phyloP scores from a whole-genome alignment of 2,888 invertebrate species.

The Chloromyia formosa region DNA sequence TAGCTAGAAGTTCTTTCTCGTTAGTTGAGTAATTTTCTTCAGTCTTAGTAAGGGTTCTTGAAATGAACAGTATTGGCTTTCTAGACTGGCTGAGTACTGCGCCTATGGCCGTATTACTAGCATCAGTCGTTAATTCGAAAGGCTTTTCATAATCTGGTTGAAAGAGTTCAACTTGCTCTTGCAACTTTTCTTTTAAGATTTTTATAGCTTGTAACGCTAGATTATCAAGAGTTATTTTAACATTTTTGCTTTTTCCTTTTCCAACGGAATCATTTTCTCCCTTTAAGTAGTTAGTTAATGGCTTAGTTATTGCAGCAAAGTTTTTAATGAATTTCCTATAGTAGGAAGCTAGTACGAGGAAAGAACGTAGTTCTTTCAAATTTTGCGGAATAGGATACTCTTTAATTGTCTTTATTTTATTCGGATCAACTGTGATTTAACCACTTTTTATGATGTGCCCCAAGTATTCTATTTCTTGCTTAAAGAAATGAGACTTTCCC shows the following conservation, averaged over 20 bases:
- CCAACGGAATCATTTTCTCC: too few relatives aligned
- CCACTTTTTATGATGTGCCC: background rate
- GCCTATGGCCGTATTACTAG: slow-evolving; percentile 54
- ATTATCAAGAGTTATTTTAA: slow-evolving; percentile 46
- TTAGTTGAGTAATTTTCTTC: slow-evolving; percentile 56
- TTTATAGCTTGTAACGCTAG: slow-evolving; percentile 43
- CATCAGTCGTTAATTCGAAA: too few relatives aligned
- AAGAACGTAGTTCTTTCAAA: background rate
- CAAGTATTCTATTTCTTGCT: background rate
- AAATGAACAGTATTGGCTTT: slow-evolving; percentile 27
- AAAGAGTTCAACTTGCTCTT: slow-evolving; percentile 2
- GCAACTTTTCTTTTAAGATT: background rate
- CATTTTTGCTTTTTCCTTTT: too few relatives aligned
- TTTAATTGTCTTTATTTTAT: background rate
- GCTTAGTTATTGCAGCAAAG: slow-evolving; percentile 44
- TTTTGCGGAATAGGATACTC: slow-evolving; percentile 38
- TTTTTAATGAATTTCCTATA: slow-evolving; percentile 44
- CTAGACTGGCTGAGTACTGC: slow-evolving; percentile 54
- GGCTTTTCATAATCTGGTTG: slow-evolving; percentile 57
- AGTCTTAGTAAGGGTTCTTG: too few relatives aligned
- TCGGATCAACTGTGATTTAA: background rate
- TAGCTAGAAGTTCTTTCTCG: slow-evolving; percentile 59
- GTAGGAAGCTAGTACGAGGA: slow-evolving; percentile 42
- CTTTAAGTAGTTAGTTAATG: slow-evolving; percentile 24
- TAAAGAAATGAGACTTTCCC: slow-evolving; percentile 45